Evolutionary conservation across 1,140 invertebrate species (phyloP), one percentile per base, ranked within the genome.

Genomic region (Paraescarpia echinospica): DNA sequence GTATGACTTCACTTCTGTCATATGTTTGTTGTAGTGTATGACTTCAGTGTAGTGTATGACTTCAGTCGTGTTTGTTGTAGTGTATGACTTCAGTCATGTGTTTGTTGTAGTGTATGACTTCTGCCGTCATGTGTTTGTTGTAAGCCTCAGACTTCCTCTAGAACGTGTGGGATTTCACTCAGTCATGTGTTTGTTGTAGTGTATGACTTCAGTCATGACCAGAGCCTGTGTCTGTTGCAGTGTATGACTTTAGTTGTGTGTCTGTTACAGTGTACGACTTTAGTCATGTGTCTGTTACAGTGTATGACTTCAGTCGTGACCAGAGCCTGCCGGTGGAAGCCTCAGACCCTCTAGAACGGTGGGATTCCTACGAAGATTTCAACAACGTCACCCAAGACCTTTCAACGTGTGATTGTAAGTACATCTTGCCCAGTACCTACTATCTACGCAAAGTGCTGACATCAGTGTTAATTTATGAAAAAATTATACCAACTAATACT

Each of bases 351-450:
- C 97, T 98, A 77, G 97, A 97, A 0, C 96, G 98, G 90, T 98
- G 97, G 96, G 98, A 99, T 96, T 98, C 98, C 93, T 98, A 98
- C 94, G 97, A 98, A 94, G 97, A 98, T 94, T 97, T 98, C 94
- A 96, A 96, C 92, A 92, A 93, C 22, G 89, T 93, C 35, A 95
- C 96, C 34, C 96, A 96, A 92, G 96, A 96, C n/a, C 96, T 96
- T n/a, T 35, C 22, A 6, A 41, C 41, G 34, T 41, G 41, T 41
- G 91, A 91, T 8, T n/a, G 91, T 91, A n/a, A 33, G 18, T 90
- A 33, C 22, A n/a, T 31, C 90, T 31, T 90, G 9, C 90, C 33
- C 18, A n/a, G 90, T 77, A 18, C 2, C 59, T 18, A 77, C 59
- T 14, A 31, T 77, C 18, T 77, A 31, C 22, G 48, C n/a, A n/a